Evolutionary conservation across 2,797 vertebrate genomes (phyloP), one percentile per base, ranked within the genome.

Genomic region (Xiphophorus birchmanni): DNA sequence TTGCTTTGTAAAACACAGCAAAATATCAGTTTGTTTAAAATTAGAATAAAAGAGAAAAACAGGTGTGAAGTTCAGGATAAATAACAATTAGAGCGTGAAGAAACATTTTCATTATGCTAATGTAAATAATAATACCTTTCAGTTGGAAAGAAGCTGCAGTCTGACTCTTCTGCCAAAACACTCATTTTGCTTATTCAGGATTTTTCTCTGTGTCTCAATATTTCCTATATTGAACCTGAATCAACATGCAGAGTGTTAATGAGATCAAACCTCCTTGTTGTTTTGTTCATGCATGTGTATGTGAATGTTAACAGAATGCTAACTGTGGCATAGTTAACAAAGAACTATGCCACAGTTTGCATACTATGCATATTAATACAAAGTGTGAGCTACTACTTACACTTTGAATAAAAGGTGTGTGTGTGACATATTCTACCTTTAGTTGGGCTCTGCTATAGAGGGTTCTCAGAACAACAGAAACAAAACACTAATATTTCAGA

Each of bases 191-290:
- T 63, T 18, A 32, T 18, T 63, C n/a, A 65, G 60, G 60, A 65
- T 37, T 37, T 37, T 67, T 17, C 35, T 37, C 17, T 65, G 13
- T 3, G 5, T 35, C 29, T 63, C 32, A 32, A 32, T 32, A 32
- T 32, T 32, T 32, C 32, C 15, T 35, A 12, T 18, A 8, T 63
- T 65, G 32, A 37, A 37, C 18, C 75, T 32, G 26, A 58, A 54
- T 23, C 63, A 58, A 23, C 0, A 12, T 47, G 63, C 73, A 71
- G 74, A 11, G 63, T 80, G 74, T 37, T 21, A 54, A 67, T 69
- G 23, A 54, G 60, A 48, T 77, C 32, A 32, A 47, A 76, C 73
- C 50, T 54, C 73, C 32, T 17, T 54, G 73, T 37, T 37, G 48
- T 40, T 37, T 17, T 74, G 45, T n/a, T 23, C 18, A 37, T 35